Conservation (phyloP, 2,888 invertebrate genomes). For the Pachydiplax longipennis region DNA sequence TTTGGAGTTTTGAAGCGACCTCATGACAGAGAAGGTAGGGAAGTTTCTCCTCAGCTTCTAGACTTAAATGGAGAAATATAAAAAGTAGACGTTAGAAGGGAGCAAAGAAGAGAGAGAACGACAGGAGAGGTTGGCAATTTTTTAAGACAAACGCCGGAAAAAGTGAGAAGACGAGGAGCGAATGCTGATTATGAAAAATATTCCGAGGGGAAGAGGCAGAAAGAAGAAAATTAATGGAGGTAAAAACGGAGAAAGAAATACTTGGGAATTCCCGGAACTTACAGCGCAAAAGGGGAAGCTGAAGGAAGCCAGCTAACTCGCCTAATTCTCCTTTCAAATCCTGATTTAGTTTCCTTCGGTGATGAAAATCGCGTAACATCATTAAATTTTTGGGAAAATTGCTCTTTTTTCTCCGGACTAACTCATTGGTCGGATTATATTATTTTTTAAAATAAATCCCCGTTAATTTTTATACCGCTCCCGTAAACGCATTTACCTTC, state of each 20-base stretch:
- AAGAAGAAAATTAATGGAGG: neutral
- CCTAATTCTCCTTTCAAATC: neutral
- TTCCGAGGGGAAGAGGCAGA: neutral
- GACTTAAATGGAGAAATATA: neutral
- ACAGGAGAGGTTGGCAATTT: neutral
- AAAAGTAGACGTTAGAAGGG: neutral
- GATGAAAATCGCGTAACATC: conserved; percentile 8
- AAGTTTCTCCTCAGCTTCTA: neutral
- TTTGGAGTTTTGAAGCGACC: neutral
- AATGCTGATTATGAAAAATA: conserved; percentile 22
- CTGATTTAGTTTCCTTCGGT: neutral
- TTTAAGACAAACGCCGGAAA: neutral
- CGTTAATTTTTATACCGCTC: no score
- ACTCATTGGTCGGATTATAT: neutral
- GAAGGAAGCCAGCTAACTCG: conserved; percentile 18
- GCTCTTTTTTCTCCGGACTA: neutral
- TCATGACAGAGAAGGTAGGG: neutral
- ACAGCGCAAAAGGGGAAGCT: neutral
- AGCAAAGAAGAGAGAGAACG: neutral
- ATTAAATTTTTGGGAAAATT: conserved; percentile 3
- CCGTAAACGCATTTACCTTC: no score
- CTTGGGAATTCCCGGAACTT: conserved; percentile 10
- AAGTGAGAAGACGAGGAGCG: neutral
- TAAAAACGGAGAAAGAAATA: conserved; percentile 10
- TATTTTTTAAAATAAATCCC: no score